Percentiles rank a stretch among this genome's conserved stretches.
Evolutionary conservation across 2,113 vertebrate genomes (phyloP).

Genomic region (Ahaetulla prasina): DNA sequence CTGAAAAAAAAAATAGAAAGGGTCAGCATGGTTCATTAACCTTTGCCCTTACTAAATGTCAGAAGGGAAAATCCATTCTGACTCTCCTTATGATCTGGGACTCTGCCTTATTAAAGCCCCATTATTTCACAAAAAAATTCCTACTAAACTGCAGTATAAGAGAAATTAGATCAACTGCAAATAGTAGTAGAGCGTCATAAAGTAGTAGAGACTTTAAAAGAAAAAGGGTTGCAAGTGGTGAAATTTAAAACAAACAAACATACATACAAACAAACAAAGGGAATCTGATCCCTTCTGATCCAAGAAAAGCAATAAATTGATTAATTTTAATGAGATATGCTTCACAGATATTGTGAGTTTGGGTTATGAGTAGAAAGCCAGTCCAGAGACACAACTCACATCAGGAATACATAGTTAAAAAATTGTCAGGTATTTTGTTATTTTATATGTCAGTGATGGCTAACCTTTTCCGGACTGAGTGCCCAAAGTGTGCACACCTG

Average conservation of each 20-base stretch:
- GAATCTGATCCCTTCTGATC: not conserved
- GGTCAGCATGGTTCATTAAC: not conserved
- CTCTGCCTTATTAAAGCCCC: not conserved
- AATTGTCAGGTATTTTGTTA: not conserved
- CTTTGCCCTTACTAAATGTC: not conserved
- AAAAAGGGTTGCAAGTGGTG: not conserved
- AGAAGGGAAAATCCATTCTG: not conserved
- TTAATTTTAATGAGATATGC: not conserved
- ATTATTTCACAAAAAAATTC: not conserved
- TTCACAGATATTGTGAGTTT: not conserved
- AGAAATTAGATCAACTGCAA: not conserved
- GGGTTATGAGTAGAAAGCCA: not conserved
- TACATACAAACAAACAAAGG: not conserved
- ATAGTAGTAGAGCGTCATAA: not conserved
- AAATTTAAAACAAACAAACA: not conserved
- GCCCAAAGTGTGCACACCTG: too few species aligned
- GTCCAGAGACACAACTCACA: not conserved
- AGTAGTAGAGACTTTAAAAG: not conserved
- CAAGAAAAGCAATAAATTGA: not conserved
- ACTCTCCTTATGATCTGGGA: not conserved
- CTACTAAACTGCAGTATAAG: not conserved
- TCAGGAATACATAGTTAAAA: not conserved
- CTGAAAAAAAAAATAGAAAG: not conserved
- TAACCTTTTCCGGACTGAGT: too few species aligned
- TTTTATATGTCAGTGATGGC: not conserved